Evolutionary conservation across 2,797 vertebrate genomes (phyloP), one percentile per base, ranked within the genome.

Genomic region (Danio tinwini): DNA sequence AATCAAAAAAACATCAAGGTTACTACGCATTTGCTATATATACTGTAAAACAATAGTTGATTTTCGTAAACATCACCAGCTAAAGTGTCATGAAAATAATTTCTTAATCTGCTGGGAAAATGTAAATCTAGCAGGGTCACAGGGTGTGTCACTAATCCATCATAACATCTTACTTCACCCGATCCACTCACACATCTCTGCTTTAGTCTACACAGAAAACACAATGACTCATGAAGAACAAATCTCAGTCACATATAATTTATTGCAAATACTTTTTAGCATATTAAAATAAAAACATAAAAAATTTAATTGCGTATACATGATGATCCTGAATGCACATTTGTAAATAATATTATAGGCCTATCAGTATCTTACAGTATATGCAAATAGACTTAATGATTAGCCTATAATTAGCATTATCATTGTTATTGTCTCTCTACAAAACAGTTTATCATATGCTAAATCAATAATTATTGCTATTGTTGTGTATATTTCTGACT

Each of bases 31-130:
- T 29, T 29, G 29, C 29, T 3, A 29, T 29, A n/a, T n/a, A n/a
- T n/a, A n/a, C n/a, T n/a, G n/a, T n/a, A n/a, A 29, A 29, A 29
- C 29, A 29, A 29, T 29, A 3, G 29, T 29, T 3, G 29, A 29
- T 29, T 29, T 29, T 29, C 3, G 29, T 29, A 29, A 29, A 29
- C 29, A 29, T 58, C 44, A 45, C 13, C 13, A 29, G 13, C 8
- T 45, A 2, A 59, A 58, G 3, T 16, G 39, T 40, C 13, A 45
- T 45, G 5, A 45, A 45, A 72, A 45, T 45, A 0, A 16, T 47
- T n/a, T 73, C 42, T 73, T 42, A 71, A 71, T 73, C 70, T 73
- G 53, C 17, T 58, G 17, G 58, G 53, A 73, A 73, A 29, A 29
- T 58, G 0, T 44, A 63, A 62, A 40, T 19, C 0, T 40, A 52